Evolutionary conservation across 2,888 invertebrate genomes (phyloP).

Genomic region (Phrixothrix hirtus): DNA sequence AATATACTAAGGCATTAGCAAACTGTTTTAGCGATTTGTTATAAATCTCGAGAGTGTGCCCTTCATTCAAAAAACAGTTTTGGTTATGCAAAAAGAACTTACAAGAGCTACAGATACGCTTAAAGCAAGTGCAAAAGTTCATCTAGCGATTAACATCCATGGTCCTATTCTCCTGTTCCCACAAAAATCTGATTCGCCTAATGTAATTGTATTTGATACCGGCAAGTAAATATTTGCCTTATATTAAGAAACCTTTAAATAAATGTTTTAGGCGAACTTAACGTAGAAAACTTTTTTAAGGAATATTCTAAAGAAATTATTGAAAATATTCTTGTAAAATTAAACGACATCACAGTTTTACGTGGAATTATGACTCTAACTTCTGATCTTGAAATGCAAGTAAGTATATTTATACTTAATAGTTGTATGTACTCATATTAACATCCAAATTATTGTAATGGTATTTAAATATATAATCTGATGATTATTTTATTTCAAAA

Average conservation of each 20-base stretch:
- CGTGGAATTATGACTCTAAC: slow-evolving; percentile 74
- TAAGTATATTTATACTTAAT: slow-evolving; percentile 44
- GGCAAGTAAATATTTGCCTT: slow-evolving; percentile 55
- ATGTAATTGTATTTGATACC: slow-evolving; percentile 74
- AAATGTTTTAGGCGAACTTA: slow-evolving; percentile 65
- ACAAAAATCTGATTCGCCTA: slow-evolving; percentile 78
- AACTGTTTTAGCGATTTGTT: slow-evolving; percentile 47
- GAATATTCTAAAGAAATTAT: slow-evolving; percentile 59
- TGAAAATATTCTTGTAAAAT: slow-evolving; percentile 72
- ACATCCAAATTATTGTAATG: neutral
- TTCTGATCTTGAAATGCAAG: slow-evolving; percentile 74
- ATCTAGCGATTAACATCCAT: slow-evolving; percentile 57
- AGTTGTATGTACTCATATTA: no score
- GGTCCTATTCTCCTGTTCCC: slow-evolving; percentile 77
- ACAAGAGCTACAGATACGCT: slow-evolving; percentile 49
- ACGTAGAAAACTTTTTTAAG: slow-evolving; percentile 77
- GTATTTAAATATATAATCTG: no score
- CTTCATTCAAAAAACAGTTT: slow-evolving; percentile 40
- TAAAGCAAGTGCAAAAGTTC: slow-evolving; percentile 50
- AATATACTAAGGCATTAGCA: neutral
- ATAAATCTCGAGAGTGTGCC: slow-evolving; percentile 50
- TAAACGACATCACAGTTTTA: slow-evolving; percentile 69
- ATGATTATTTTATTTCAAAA: no score
- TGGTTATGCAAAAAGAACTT: slow-evolving; percentile 35
- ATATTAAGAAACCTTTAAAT: slow-evolving; percentile 1